Conservation (phyloP, 2,113 vertebrate genomes). For the Oreocharis arfaki region DNA sequence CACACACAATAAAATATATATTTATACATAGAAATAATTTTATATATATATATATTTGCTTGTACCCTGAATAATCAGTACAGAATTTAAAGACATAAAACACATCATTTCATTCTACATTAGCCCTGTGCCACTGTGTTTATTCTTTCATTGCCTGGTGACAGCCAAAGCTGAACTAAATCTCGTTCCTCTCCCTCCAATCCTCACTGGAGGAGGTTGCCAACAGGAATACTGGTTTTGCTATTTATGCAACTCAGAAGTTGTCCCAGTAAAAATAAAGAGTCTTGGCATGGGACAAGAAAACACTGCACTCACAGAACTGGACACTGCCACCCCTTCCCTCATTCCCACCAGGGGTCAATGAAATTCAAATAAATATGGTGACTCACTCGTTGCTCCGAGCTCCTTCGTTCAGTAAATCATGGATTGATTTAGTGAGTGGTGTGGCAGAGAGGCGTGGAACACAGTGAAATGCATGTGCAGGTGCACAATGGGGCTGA, state of each 20-base stretch:
- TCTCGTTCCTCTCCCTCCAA: not conserved
- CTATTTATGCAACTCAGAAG: constrained; percentile 17
- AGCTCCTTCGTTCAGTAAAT: not conserved
- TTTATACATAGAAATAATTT: no score
- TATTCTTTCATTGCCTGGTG: not conserved
- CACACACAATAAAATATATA: no score
- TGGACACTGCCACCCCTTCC: not conserved
- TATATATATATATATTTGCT: not conserved
- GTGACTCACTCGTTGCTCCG: constrained; percentile 5
- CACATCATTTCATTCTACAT: not conserved
- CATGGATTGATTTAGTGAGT: constrained; percentile 29
- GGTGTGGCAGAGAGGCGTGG: not conserved
- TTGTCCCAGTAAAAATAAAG: constrained; percentile 22
- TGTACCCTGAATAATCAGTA: not conserved
- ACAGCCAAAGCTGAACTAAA: not conserved
- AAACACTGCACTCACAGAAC: not conserved
- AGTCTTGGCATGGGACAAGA: not conserved
- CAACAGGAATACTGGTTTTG: not conserved
- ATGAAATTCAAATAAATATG: constrained; percentile 43
- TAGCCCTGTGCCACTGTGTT: not conserved
- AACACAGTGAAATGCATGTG: not conserved
- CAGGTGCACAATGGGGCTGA: constrained; percentile 3
- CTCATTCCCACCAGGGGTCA: constrained; percentile 35
- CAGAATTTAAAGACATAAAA: not conserved
- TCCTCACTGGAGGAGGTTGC: not conserved